Conservation (phyloP, 2,113 vertebrate genomes). For the Actinemys pallida region DNA sequence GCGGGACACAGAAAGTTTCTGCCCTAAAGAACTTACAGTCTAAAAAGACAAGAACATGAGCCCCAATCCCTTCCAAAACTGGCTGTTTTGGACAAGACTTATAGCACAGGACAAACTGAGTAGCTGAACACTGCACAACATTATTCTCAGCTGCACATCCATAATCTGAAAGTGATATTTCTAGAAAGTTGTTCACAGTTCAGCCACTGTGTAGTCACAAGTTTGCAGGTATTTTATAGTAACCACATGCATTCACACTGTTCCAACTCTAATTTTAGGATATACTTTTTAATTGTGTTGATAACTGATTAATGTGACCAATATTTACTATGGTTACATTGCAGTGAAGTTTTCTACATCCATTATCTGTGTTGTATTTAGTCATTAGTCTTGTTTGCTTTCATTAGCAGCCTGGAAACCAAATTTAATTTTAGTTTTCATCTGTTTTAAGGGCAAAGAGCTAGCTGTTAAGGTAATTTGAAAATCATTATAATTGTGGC, state of each 20-base stretch:
- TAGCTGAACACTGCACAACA: neutral
- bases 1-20: neutral
- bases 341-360: neutral
- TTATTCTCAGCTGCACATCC: neutral
- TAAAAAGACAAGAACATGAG: neutral
- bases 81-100: neutral
- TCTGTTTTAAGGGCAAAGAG: conserved; percentile 18
- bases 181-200: neutral
- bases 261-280: conserved; percentile 1
- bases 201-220: neutral
- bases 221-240: neutral
- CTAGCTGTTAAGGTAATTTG: neutral
- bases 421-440: conserved; percentile 25
- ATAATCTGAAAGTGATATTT: neutral
- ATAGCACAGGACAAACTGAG: neutral
- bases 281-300: neutral
- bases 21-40: neutral
- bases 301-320: neutral
- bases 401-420: conserved; percentile 16
- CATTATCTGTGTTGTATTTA: neutral
- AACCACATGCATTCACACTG: neutral
- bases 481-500: conserved; percentile 40
- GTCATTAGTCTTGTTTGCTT: neutral
- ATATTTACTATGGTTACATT: neutral
- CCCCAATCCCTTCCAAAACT: neutral